Evolutionary conservation across 1,140 invertebrate genomes (phyloP).

Genomic region (Rhopalosiphum padi): DNA sequence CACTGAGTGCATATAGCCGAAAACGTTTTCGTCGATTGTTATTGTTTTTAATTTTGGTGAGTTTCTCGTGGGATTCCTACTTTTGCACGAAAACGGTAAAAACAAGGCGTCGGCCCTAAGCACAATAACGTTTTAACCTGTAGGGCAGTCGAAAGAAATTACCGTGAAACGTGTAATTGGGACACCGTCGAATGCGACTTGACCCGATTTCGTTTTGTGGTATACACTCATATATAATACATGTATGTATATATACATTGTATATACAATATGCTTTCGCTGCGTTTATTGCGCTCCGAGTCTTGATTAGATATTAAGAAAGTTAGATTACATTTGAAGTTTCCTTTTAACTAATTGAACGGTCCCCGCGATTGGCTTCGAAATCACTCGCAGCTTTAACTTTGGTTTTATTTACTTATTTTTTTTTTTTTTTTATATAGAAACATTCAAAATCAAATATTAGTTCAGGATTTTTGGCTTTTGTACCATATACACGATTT

Average conservation of each 20-base stretch:
- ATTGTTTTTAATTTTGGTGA: background rate
- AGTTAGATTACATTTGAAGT: slow-evolving; percentile 37
- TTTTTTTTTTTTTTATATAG: background rate
- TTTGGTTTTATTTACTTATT: background rate
- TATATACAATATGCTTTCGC: background rate
- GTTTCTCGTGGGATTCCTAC: background rate
- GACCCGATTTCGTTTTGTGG: background rate
- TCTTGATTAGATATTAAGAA: slow-evolving; percentile 21
- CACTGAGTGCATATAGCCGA: background rate
- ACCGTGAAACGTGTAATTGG: background rate
- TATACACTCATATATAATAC: background rate
- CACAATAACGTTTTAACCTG: background rate
- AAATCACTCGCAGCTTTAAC: background rate
- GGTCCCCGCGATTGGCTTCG: background rate
- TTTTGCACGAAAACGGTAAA: background rate
- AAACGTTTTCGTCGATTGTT: background rate
- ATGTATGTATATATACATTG: background rate
- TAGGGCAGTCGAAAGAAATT: background rate
- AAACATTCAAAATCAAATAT: background rate
- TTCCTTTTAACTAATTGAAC: slow-evolving; percentile 44
- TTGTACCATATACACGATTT: background rate
- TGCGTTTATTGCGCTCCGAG: background rate
- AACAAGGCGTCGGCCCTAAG: no score
- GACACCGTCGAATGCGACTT: background rate
- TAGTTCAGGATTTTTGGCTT: background rate